phyloP scores from a whole-genome alignment of 2,113 vertebrate species.

The Pardalotus punctatus region DNA sequence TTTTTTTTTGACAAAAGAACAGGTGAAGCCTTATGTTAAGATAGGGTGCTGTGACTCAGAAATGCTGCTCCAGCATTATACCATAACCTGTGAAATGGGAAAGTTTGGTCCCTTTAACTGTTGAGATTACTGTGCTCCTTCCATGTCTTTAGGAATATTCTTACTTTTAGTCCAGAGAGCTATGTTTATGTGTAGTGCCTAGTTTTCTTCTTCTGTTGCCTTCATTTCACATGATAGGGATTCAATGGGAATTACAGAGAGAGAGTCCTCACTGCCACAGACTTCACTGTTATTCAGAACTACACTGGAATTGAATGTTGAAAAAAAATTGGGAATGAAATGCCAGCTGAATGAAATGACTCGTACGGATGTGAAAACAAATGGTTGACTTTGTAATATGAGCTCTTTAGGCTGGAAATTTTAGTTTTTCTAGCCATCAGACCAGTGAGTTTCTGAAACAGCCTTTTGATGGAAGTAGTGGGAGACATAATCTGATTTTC shows the following conservation, averaged over 20 bases:
- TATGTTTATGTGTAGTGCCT: background rate
- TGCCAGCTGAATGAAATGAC: background rate
- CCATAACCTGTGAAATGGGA: background rate
- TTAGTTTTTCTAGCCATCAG: background rate
- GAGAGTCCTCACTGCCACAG: background rate
- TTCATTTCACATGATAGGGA: background rate
- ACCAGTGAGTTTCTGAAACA: background rate
- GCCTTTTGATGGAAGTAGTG: background rate
- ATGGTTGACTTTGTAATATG: background rate
- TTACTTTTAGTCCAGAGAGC: background rate
- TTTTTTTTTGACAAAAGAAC: background rate
- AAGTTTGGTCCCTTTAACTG: background rate
- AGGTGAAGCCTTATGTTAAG: background rate
- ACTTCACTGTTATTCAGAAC: background rate
- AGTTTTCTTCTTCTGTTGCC: background rate
- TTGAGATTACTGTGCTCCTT: background rate
- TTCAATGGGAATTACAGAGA: background rate
- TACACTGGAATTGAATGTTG: background rate
- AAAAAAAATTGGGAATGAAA: background rate
- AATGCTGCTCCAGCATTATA: background rate
- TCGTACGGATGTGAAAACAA: background rate
- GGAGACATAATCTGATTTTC: background rate
- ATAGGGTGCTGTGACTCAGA: background rate
- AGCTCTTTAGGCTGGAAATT: background rate
- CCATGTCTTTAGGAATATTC: background rate